These are phyloP conservation scores for Babylonia areolata DNA, from an alignment of 1,140 invertebrate species.

Conservation along the genomic window DNA sequence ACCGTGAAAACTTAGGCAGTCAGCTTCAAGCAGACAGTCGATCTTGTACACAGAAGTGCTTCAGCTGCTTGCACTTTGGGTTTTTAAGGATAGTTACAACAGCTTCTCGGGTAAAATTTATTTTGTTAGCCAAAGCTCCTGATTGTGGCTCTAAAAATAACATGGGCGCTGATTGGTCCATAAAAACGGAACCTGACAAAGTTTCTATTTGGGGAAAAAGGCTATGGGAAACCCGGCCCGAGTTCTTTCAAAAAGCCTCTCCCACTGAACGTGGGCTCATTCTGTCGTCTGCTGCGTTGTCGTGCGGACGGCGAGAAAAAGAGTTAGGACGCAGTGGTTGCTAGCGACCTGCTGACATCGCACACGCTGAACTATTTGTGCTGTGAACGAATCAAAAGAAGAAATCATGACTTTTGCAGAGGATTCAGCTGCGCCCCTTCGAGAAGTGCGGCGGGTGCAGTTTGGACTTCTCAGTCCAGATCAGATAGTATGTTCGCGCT, in stretches of 20 bases:
- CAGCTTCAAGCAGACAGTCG: neutral
- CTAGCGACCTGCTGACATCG: too few species aligned
- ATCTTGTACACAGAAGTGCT: too few species aligned
- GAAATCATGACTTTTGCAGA: conserved; percentile 67
- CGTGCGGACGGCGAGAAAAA: neutral
- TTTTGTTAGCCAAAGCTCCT: too few species aligned
- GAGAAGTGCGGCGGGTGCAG: conserved; percentile 96
- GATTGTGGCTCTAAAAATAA: conserved; percentile 5
- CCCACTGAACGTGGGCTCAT: neutral
- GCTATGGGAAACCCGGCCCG: neutral
- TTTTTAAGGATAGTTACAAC: too few species aligned
- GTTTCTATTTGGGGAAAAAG: conserved; percentile 5
- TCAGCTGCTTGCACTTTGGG: too few species aligned
- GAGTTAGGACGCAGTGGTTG: neutral
- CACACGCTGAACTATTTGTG: too few species aligned
- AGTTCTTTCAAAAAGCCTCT: neutral
- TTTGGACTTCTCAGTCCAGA: conserved; percentile 99
- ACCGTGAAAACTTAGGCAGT: neutral
- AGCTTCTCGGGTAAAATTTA: too few species aligned
- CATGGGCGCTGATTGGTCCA: neutral
- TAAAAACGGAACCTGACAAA: neutral
- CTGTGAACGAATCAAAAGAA: neutral
- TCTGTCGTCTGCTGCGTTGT: too few species aligned
- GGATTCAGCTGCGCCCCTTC: conserved; percentile 95
- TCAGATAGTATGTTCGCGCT: conserved; percentile 92